phyloP scores from a whole-genome alignment of 2,113 vertebrate species.

The Megaptera novaeangliae region DNA sequence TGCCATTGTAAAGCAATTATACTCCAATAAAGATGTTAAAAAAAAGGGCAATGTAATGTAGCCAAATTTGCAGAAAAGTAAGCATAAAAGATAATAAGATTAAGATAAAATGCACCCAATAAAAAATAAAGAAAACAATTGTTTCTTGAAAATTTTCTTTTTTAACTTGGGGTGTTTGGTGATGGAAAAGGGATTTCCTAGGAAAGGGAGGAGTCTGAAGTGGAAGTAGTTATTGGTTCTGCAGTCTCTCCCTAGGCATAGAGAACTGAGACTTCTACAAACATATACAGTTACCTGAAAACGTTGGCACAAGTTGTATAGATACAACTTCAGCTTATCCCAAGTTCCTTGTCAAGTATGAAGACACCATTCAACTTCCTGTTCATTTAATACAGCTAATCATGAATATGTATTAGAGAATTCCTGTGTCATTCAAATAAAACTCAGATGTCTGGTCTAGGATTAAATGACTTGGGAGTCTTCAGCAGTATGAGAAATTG shows the following conservation, averaged over 20 bases:
- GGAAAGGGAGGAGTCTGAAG: background rate
- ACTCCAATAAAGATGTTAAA: too few relatives aligned
- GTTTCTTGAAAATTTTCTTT: background rate
- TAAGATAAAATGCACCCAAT: too few relatives aligned
- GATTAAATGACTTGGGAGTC: background rate
- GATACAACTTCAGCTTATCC: background rate
- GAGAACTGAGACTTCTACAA: background rate
- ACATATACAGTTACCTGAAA: background rate
- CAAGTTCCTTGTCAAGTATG: background rate
- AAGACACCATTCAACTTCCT: background rate
- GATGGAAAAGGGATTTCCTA: background rate
- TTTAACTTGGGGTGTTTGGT: background rate
- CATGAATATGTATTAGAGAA: background rate
- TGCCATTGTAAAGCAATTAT: too few relatives aligned
- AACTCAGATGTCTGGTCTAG: background rate
- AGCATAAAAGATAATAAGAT: too few relatives aligned
- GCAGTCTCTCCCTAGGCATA: background rate
- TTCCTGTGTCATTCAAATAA: background rate
- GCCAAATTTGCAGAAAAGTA: too few relatives aligned
- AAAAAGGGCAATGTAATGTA: too few relatives aligned
- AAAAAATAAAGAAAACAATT: too few relatives aligned
- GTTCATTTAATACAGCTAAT: background rate
- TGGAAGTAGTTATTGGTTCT: background rate
- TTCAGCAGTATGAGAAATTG: background rate
- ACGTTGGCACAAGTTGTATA: background rate